These are phyloP conservation scores for Cydia pomonella DNA, from an alignment of 1,140 invertebrate genomes.

Conservation along the genomic window DNA sequence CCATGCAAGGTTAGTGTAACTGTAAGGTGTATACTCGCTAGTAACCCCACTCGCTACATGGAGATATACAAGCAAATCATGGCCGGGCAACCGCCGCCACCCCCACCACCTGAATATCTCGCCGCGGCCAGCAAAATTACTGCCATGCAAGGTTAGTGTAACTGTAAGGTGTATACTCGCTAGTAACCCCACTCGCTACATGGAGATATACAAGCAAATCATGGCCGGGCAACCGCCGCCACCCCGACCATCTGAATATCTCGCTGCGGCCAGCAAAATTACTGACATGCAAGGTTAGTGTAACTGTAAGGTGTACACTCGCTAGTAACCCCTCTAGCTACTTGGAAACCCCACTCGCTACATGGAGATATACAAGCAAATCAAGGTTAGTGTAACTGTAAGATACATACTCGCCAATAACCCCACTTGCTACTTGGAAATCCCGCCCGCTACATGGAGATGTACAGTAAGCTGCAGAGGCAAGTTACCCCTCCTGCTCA, in stretches of 20 bases:
- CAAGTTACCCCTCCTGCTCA: too few species aligned
- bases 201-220: constrained; percentile 53
- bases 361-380: constrained; percentile 88
- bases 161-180: constrained; percentile 84
- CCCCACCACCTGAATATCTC: constrained; percentile 1
- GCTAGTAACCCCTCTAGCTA: too few species aligned
- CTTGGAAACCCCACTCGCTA: constrained; percentile 88
- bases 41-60: not conserved
- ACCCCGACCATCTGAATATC: not conserved
- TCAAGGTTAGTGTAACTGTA: too few species aligned
- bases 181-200: constrained; percentile 83
- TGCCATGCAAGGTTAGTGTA: not conserved
- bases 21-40: too few species aligned
- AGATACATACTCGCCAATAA: too few species aligned
- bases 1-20: not conserved
- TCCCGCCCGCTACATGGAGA: too few species aligned
- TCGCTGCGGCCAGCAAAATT: constrained; percentile 53
- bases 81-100: constrained; percentile 53
- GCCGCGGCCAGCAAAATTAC: constrained; percentile 53
- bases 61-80: constrained; percentile 59
- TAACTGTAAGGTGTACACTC: constrained; percentile 88
- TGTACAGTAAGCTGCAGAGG: too few species aligned
- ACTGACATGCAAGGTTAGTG: constrained; percentile 58
- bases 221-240: constrained; percentile 30
- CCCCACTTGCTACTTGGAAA: too few species aligned